Evolutionary conservation across 2,888 invertebrate species (phyloP).

Genomic region (Acanthococcus lagerstroemiae): DNA sequence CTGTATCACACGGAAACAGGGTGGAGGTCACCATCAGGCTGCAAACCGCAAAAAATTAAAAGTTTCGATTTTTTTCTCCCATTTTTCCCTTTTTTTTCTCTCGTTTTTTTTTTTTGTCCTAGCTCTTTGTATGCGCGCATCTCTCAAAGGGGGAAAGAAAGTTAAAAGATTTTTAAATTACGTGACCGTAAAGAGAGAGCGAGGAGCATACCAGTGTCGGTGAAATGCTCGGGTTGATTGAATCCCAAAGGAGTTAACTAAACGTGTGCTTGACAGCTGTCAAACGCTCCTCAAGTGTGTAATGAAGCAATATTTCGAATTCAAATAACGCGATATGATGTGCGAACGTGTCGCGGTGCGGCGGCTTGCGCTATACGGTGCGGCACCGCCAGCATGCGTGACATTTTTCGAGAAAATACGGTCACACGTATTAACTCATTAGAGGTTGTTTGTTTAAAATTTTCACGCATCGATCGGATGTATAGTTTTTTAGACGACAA

Average conservation of each 20-base stretch:
- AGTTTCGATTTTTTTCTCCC: too few species aligned
- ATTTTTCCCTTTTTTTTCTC: not conserved
- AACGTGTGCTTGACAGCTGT: slow-evolving; percentile 30
- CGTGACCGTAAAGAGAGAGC: slow-evolving; percentile 22
- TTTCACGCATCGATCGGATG: slow-evolving; percentile 17
- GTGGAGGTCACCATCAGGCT: not conserved
- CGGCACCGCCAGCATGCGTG: slow-evolving; percentile 13
- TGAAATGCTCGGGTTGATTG: slow-evolving; percentile 28
- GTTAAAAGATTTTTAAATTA: slow-evolving; percentile 23
- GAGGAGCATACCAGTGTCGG: not conserved
- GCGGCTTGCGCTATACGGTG: too few species aligned
- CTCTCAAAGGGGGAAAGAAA: slow-evolving; percentile 20
- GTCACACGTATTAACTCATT: slow-evolving; percentile 22
- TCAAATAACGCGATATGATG: slow-evolving; percentile 9
- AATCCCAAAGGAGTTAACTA: slow-evolving; percentile 28
- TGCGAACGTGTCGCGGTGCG: not conserved
- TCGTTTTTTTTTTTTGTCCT: not conserved
- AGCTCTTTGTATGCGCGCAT: not conserved
- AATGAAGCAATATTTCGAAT: slow-evolving; percentile 29
- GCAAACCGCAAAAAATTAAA: not conserved
- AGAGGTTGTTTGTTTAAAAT: slow-evolving; percentile 14
- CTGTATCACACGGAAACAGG: not conserved
- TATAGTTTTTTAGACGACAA: too few species aligned
- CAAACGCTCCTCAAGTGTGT: slow-evolving; percentile 27
- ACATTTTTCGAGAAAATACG: slow-evolving; percentile 12